A percentile compares a stretch with the other conserved stretches of the same genome.
Conservation (phyloP, 2,888 invertebrate species). For the Melikaiella ostensackeni region DNA sequence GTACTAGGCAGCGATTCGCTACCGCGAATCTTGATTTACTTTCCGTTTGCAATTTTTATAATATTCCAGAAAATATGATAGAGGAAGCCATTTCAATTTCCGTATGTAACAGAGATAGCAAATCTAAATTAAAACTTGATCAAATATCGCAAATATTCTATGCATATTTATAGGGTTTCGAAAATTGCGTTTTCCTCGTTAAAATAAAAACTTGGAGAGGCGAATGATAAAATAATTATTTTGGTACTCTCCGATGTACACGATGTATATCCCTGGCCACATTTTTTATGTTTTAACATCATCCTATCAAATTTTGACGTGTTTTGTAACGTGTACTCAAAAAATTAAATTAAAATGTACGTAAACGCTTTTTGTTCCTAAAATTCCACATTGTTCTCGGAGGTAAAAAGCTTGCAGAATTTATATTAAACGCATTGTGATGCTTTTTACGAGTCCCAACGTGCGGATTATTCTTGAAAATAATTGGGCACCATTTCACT, state of each 20-base stretch:
- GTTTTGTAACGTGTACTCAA: neutral
- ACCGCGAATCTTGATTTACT: too few species aligned
- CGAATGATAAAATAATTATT: too few species aligned
- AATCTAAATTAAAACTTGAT: conserved; percentile 3
- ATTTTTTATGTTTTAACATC: neutral
- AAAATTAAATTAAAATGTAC: neutral
- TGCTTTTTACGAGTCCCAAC: neutral
- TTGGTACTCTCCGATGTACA: neutral
- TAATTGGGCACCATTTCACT: conserved; percentile 9
- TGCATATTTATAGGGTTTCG: neutral
- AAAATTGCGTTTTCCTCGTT: conserved; percentile 8
- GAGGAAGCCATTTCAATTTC: neutral
- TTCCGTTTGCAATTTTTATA: neutral
- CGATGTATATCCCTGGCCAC: neutral
- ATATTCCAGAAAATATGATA: neutral
- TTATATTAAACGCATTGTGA: neutral
- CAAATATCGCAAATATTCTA: neutral
- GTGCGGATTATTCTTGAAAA: conserved; percentile 13
- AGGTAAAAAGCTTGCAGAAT: neutral
- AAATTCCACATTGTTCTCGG: neutral
- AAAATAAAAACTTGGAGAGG: neutral
- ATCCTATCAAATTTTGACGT: neutral
- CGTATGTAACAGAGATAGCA: neutral
- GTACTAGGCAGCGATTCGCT: too few species aligned
- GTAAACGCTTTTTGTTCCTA: neutral